Evolutionary conservation across 2,113 vertebrate species (phyloP).

Genomic region (Micronycteris hirsuta): DNA sequence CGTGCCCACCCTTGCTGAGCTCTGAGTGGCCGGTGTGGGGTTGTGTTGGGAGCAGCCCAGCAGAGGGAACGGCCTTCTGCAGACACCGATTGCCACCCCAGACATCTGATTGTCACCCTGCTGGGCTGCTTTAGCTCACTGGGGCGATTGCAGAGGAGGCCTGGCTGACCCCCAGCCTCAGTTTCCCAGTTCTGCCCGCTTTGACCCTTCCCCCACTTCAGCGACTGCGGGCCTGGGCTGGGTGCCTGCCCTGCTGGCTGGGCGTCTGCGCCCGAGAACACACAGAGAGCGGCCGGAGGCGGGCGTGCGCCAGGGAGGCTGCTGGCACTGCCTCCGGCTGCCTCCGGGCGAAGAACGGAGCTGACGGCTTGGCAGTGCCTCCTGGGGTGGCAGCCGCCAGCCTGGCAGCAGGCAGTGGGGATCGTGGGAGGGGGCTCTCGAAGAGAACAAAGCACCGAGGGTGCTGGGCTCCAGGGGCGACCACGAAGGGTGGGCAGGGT

Average conservation of each 20-base stretch:
- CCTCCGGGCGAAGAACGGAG: not conserved
- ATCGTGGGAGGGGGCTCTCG: not conserved
- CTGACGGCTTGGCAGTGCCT: conserved; percentile 31
- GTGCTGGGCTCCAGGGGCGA: not conserved
- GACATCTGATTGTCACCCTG: rapidly evolving
- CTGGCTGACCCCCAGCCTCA: not conserved
- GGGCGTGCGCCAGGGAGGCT: not conserved
- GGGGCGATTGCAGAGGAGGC: not conserved
- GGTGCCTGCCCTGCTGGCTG: not conserved
- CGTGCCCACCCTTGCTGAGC: not conserved
- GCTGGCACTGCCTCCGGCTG: not conserved
- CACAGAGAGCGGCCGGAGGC: not conserved
- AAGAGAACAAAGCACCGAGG: not conserved
- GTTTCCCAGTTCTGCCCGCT: not conserved
- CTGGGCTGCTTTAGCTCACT: too few species aligned
- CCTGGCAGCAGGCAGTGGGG: not conserved
- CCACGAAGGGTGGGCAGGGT: not conserved
- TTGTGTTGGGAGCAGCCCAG: rapidly evolving
- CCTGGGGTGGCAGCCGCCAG: not conserved
- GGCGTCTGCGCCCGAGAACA: not conserved
- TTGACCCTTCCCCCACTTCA: not conserved
- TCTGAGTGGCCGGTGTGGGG: rapidly evolving
- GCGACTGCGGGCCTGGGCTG: rapidly evolving
- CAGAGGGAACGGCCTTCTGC: not conserved
- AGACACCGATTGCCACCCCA: not conserved